Conservation (phyloP, 2,797 vertebrate genomes). For the Tinamus major region DNA sequence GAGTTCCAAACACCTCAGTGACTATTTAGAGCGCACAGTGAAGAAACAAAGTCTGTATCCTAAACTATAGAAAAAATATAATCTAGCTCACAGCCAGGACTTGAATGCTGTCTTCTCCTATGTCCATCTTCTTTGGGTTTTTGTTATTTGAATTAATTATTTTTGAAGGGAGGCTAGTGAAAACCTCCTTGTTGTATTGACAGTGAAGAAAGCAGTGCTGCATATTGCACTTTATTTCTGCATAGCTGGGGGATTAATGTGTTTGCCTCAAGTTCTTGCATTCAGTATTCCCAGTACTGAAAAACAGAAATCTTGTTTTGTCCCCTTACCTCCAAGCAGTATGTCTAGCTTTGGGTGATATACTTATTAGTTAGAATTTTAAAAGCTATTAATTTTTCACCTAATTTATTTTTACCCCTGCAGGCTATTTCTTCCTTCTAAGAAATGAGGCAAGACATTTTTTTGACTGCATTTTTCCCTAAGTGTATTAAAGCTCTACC, state of each 20-base stretch:
- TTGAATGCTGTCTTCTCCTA: not conserved
- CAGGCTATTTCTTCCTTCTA: slow-evolving; percentile 11
- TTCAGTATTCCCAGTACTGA: slow-evolving; percentile 55
- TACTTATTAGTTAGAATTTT: slow-evolving; percentile 49
- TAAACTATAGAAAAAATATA: not conserved
- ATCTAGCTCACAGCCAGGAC: not conserved
- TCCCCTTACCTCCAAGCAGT: not conserved
- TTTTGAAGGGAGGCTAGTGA: slow-evolving; percentile 16
- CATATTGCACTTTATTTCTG: slow-evolving; percentile 16
- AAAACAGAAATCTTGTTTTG: slow-evolving; percentile 49
- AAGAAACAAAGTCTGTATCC: not conserved
- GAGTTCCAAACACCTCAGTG: not conserved
- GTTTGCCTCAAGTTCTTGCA: slow-evolving; percentile 60
- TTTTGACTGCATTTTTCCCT: not conserved
- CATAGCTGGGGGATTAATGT: slow-evolving; percentile 32
- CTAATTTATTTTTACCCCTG: slow-evolving; percentile 43
- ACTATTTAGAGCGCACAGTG: not conserved
- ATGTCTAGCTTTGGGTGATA: slow-evolving; percentile 54
- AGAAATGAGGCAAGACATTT: slow-evolving; percentile 28
- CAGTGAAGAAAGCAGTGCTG: slow-evolving; percentile 18
- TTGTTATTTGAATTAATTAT: slow-evolving; percentile 58
- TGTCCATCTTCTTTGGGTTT: not conserved
- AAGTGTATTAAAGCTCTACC: not conserved
- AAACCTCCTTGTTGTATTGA: slow-evolving; percentile 27
- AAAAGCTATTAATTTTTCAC: slow-evolving; percentile 66